These are phyloP conservation scores for Donacobius atricapilla DNA, from an alignment of 2,113 vertebrate species.

Conservation along the genomic window DNA sequence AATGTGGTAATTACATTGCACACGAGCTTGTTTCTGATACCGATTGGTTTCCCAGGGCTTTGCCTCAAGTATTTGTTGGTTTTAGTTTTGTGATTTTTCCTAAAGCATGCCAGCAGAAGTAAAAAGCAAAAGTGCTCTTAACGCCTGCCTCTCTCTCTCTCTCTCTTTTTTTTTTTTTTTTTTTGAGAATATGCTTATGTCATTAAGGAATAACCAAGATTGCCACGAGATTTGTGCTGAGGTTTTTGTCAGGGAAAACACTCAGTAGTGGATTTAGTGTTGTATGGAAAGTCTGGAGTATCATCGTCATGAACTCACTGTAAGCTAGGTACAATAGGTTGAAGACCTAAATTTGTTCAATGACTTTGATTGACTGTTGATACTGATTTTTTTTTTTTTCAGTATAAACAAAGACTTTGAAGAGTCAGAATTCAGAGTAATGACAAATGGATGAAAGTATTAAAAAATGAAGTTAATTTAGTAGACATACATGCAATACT, in stretches of 20 bases:
- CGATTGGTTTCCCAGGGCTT: neutral
- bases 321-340: neutral
- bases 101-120: neutral
- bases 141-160: no score
- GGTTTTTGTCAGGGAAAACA: neutral
- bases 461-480: neutral
- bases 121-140: neutral
- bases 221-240: neutral
- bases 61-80: neutral
- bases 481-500: neutral
- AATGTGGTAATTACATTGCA: neutral
- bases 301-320: neutral
- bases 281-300: neutral
- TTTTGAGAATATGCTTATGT: neutral
- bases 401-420: neutral
- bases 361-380: neutral
- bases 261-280: neutral
- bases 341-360: neutral
- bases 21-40: neutral
- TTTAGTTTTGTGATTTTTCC: neutral
- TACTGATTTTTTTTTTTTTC: neutral
- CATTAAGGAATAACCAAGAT: neutral
- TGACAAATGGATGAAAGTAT: neutral
- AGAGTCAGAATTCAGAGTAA: neutral
- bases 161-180: neutral